Evolutionary conservation across 1,140 invertebrate species (phyloP), one percentile per base, ranked within the genome.

Genomic region (Acyrthosiphon pisum): DNA sequence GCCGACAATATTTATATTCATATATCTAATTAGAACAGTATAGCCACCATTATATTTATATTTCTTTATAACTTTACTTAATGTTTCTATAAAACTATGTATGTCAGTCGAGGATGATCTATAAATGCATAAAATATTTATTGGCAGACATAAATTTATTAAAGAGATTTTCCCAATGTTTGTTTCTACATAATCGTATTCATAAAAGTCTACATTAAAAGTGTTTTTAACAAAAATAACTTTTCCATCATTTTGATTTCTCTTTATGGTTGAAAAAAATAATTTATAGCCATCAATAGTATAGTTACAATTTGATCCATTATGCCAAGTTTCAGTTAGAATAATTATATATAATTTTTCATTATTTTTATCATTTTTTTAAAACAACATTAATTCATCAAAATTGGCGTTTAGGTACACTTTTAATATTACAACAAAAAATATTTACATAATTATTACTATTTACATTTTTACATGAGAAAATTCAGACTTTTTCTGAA

Each of bases 341-440:
- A 87, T 48, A n/a, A 87, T 87, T 48, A 87, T 9, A 87, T 87
- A 44, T 46, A 87, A 30, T 87, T 87, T 87, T 26, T 48, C 30
- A 87, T 18, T 88, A 88, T 88, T 35, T 50, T 14, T 50, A 88
- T 50, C 86, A 88, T 6, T 88, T 88, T 88, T 46, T 50, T 50
- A 50, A 88, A 88, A 88, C 6, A 88, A 14, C 0, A 35, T 26
- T 20, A 88, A 35, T 50, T 50, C 46, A 50, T 88, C 46, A 50
- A 88, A 88, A 48, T 88, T 50, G 3, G 44, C 26, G 26, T 88
- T 88, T 6, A n/a, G n/a, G n/a, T n/a, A 50, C 30, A 50, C 86
- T 88, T 14, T 46, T 88, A 48, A 88, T 88, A 50, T 88, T 48
- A 88, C 86, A 88, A 50, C 86, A 88, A n/a, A 88, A 20, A n/a